Base-by-base conservation (phyloP, 2,797 vertebrate genomes). In the Gambelia wislizenii region DNA sequence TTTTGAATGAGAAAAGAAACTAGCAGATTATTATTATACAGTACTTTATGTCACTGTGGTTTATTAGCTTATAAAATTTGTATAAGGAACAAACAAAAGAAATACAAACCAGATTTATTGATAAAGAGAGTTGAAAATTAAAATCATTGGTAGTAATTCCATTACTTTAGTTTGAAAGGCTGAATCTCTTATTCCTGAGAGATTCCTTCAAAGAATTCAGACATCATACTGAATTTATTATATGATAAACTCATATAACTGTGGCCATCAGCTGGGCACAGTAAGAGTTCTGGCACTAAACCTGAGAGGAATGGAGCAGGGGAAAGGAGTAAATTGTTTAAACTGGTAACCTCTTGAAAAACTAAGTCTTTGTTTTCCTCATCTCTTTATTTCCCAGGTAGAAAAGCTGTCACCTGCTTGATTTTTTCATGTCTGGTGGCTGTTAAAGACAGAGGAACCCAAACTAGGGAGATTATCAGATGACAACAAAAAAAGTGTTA, bases 1-100 rank as follows among this genome's bases (percentile, higher is more conserved):
- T 67, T 86, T 79, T 49, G 75, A 79, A 79, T 69, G 76, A 67
- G 13, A 39, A 69, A 78, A 36, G 85, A 78, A 30, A 69, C 59
- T 27, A 69, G 25, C 59, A 54, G 52, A 70, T 39, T 33, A 67
- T 76, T 39, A 13, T 67, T 49, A 22, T 36, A 67, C 14, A 47
- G n/a, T n/a, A n/a, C n/a, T n/a, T 86, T 2, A 64, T 67, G 30
- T 78, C 61, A 59, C 74, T 85, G 30, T 36, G 77, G 6, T 52
- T 52, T 54, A 77, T 52, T 79, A 49, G 27, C 10, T 85, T 77
- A 80, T 30, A 30, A 52, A 70, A 39, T 42, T 54, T 47, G 27
- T 42, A 14, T 36, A 42, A 42, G 14, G 1, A 79, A 47, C 18
- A 86, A 27, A 64, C 13, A 77, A 69, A 61, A 52, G 2, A 39